These are phyloP conservation scores for Accipiter cooperii DNA, from an alignment of 2,113 vertebrate genomes.

Conservation along the genomic window DNA sequence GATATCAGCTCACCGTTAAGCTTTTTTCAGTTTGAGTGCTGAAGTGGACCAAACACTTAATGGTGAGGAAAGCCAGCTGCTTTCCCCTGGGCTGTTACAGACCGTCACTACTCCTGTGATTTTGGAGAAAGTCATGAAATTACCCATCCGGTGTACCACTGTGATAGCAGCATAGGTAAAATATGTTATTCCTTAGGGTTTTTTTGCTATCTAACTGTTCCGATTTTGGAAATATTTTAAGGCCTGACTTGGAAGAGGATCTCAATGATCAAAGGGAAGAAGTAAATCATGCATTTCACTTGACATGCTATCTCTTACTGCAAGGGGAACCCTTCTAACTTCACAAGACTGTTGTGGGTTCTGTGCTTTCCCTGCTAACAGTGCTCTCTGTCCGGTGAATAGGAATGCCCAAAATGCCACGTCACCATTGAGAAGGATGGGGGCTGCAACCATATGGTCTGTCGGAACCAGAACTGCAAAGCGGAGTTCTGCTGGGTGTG, in stretches of 20 bases:
- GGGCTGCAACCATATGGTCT: slow-evolving; percentile 99
- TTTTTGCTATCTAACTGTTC: neutral
- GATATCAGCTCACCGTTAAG: neutral
- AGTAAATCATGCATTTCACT: neutral
- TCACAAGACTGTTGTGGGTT: neutral
- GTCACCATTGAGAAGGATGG: slow-evolving; percentile 99
- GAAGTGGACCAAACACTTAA: neutral
- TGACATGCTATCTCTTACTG: neutral
- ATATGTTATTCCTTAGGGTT: neutral
- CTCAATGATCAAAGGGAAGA: neutral
- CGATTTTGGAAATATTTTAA: neutral
- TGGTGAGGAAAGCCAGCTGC: neutral
- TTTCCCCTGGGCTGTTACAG: neutral
- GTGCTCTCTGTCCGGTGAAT: slow-evolving; percentile 35
- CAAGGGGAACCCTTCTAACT: neutral
- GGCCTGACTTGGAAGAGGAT: neutral
- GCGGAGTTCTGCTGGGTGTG: slow-evolving; percentile 99
- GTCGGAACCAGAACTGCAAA: slow-evolving; percentile 99
- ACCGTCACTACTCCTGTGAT: neutral
- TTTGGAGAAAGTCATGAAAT: neutral
- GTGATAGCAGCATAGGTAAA: neutral
- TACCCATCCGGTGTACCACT: neutral
- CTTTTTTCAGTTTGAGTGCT: neutral
- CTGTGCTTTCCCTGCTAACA: neutral
- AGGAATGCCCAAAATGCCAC: slow-evolving; percentile 99